These are phyloP conservation scores for Rhogogaster chlorosoma DNA, from an alignment of 2,888 invertebrate genomes.

Conservation along the genomic window DNA sequence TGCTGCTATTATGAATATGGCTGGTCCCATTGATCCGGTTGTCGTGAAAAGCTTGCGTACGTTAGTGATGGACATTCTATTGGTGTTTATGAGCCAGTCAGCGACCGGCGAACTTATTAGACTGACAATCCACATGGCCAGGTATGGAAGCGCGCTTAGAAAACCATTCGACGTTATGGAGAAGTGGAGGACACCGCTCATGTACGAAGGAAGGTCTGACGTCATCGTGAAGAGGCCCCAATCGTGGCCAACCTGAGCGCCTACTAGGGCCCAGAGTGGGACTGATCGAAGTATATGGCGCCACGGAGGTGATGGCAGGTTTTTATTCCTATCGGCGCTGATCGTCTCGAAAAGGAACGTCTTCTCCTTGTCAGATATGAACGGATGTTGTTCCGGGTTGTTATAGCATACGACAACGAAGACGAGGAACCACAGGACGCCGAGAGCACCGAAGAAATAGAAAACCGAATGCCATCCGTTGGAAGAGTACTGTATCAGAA, in stretches of 20 bases:
- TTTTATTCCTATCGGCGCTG: slow-evolving; percentile 70
- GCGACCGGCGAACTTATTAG: not conserved
- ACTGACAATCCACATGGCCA: slow-evolving; percentile 5
- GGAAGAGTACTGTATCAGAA: slow-evolving; percentile 80
- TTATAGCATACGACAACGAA: slow-evolving; percentile 79
- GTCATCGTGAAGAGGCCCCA: slow-evolving; percentile 76
- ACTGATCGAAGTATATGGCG: slow-evolving; percentile 78
- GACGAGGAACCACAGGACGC: slow-evolving; percentile 87
- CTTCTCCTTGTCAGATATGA: slow-evolving; percentile 73
- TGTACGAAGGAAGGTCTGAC: slow-evolving; percentile 72
- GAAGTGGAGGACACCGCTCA: slow-evolving; percentile 16
- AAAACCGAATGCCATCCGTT: slow-evolving; percentile 89
- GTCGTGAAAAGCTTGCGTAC: slow-evolving; percentile 17
- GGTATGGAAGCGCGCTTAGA: slow-evolving; percentile 22
- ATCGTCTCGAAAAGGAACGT: slow-evolving; percentile 70
- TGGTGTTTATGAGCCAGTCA: slow-evolving; percentile 10
- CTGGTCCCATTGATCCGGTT: slow-evolving; percentile 25
- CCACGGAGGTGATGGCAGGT: slow-evolving; percentile 71
- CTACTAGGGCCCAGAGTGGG: slow-evolving; percentile 87
- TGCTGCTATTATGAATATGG: slow-evolving; percentile 23
- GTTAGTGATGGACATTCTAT: slow-evolving; percentile 2
- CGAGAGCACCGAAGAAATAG: slow-evolving; percentile 88
- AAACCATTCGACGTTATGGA: slow-evolving; percentile 13
- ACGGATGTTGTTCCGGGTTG: slow-evolving; percentile 75
- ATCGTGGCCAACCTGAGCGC: slow-evolving; percentile 79